Conservation (phyloP, 2,113 vertebrate species). For the Tenebrosternarchus preto region DNA sequence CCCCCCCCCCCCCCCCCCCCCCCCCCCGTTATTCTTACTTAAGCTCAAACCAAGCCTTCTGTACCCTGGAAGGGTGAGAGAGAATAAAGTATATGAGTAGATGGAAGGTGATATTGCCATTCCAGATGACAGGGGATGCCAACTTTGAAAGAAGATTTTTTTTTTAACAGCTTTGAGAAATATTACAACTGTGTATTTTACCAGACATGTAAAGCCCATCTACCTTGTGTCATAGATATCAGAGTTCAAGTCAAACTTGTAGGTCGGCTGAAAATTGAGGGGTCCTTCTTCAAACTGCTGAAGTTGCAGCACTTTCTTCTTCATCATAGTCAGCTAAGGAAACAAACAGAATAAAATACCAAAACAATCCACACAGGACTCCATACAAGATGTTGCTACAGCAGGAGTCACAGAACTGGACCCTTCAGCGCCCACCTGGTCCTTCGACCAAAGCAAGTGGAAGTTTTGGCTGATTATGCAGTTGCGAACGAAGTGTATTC, state of each 20-base stretch:
- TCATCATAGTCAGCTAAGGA: slow-evolving; percentile 86
- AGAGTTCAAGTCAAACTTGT: slow-evolving; percentile 90
- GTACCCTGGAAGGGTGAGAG: slow-evolving; percentile 69
- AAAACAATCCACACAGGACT: slow-evolving; percentile 23
- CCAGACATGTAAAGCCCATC: slow-evolving; percentile 7
- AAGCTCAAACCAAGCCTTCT: slow-evolving; percentile 80
- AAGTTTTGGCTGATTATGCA: slow-evolving; percentile 79
- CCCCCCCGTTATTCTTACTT: too few species aligned
- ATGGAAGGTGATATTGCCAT: neutral
- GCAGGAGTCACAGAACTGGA: neutral
- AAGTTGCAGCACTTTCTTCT: slow-evolving; percentile 79
- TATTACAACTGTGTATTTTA: neutral
- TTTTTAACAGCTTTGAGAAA: too few species aligned
- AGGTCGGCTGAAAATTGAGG: slow-evolving; percentile 89
- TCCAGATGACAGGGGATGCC: neutral
- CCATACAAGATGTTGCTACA: neutral
- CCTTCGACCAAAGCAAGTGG: slow-evolving; percentile 89
- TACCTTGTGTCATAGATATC: slow-evolving; percentile 89
- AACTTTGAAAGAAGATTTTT: neutral
- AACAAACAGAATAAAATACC: neutral
- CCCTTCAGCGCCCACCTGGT: slow-evolving; percentile 78
- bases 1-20: too few species aligned
- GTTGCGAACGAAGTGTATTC: slow-evolving; percentile 86
- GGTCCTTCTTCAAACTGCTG: slow-evolving; percentile 90
- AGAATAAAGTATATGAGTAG: slow-evolving; percentile 37